Base-by-base conservation (phyloP, 2,113 vertebrate genomes). In the Naja naja region DNA sequence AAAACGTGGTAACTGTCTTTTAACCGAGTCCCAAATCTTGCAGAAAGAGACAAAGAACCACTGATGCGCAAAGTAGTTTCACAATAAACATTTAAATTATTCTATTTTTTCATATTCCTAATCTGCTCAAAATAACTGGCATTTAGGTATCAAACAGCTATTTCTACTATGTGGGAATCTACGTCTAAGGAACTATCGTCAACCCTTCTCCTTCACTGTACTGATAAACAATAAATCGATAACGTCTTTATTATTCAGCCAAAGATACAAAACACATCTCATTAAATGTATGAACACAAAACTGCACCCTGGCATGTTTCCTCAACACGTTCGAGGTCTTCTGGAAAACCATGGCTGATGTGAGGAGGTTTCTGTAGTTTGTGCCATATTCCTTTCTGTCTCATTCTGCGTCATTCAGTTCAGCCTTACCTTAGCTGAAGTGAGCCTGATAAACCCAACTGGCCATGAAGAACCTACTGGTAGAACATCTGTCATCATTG, bases 221-320 rank as follows among this genome's bases (percentile, higher is more conserved):
- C 12, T n/a, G 30, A 14, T 69, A n/a, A n/a, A 69, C 64, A 69
- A 69, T 14, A n/a, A 64, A n/a, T 16, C 30, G n/a, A 5, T n/a
- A n/a, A n/a, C 30, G 2, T 69, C 30, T 69, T n/a, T 69, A 69
- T 69, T 69, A 16, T n/a, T n/a, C 64, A n/a, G 30, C 64, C 30
- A n/a, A 69, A n/a, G 30, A 69, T 69, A 69, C 60, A 69, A 69
- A 69, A n/a, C 30, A 5, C 12, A n/a, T n/a, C 14, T 14, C 30
- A n/a, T 16, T n/a, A 69, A 69, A n/a, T 69, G 60, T n/a, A 69
- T n/a, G 30, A n/a, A 30, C n/a, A 14, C 12, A n/a, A 69, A 69
- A n/a, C 11, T 69, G 93, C 93, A 95, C 95, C 94, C 96, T 95
- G 92, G 93, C 95, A 94, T 95, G 8, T 93, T 58, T 96, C 97